A percentile compares a stretch with the other conserved stretches of the same genome.
Evolutionary conservation across 2,113 vertebrate genomes (phyloP).

Genomic region (Colossoma macropomum): DNA sequence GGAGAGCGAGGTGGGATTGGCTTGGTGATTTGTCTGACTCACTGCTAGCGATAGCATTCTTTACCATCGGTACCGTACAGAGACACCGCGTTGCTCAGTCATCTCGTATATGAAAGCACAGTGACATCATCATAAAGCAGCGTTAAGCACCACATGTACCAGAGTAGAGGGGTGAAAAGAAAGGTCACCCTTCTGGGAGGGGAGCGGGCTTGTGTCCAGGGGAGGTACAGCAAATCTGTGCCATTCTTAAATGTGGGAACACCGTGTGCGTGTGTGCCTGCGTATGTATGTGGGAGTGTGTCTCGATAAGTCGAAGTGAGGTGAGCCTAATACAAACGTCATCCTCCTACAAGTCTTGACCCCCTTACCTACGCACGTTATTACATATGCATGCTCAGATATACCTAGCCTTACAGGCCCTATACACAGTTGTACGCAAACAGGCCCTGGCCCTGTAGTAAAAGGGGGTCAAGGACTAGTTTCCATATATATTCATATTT

Average conservation of each 20-base stretch:
- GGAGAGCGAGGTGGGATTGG: slow-evolving; percentile 16
- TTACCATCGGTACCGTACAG: slow-evolving; percentile 58
- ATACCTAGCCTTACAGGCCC: too few species aligned
- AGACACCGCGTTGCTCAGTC: background rate
- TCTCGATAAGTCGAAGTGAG: background rate
- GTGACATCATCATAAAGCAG: background rate
- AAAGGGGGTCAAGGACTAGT: too few species aligned
- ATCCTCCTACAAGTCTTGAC: background rate
- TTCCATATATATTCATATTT: too few species aligned
- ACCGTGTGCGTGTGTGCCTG: background rate
- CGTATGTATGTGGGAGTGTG: background rate
- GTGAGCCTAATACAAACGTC: background rate
- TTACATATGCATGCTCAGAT: background rate
- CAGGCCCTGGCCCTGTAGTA: too few species aligned
- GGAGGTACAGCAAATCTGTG: background rate
- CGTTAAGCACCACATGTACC: background rate
- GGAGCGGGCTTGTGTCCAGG: background rate
- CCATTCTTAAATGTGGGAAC: background rate
- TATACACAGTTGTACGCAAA: too few species aligned
- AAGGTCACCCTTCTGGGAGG: background rate
- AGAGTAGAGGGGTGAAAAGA: background rate
- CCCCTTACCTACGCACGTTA: background rate
- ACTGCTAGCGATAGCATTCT: slow-evolving; percentile 35
- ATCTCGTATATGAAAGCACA: background rate
- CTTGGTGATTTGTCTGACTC: slow-evolving; percentile 27